phyloP scores from a whole-genome alignment of 2,113 vertebrate genomes.

The Solenodon paradoxus region DNA sequence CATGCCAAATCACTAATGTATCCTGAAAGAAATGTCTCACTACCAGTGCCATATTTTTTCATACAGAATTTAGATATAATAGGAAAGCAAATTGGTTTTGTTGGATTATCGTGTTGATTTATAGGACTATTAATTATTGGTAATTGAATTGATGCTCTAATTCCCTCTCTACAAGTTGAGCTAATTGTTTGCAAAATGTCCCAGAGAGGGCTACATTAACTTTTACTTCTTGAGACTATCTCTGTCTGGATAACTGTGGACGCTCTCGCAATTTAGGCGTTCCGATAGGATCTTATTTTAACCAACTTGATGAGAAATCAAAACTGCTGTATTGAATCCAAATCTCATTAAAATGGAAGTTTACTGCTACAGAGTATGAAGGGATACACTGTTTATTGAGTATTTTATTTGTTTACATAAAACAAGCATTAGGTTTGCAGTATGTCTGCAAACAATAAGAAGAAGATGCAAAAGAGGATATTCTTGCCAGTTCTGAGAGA shows the following conservation, averaged over 20 bases:
- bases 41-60: not conserved
- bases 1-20: not conserved
- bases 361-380: conserved; percentile 29
- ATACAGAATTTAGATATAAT: not conserved
- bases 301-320: conserved; percentile 46
- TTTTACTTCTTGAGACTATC: not conserved
- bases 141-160: not conserved
- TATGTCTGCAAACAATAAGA: conserved; percentile 48
- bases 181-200: not conserved
- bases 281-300: conserved; percentile 56
- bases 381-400: conserved; percentile 44
- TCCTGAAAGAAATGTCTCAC: not conserved
- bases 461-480: not conserved
- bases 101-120: not conserved
- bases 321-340: conserved; percentile 51
- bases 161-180: not conserved
- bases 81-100: not conserved
- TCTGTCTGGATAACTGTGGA: not conserved
- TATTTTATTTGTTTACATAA: conserved; percentile 62
- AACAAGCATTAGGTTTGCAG: conserved; percentile 42
- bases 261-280: conserved; percentile 42
- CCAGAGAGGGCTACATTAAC: not conserved
- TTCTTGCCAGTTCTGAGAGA: conserved; percentile 1
- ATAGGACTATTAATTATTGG: not conserved
- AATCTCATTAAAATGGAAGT: conserved; percentile 67